phyloP scores from a whole-genome alignment of 2,113 vertebrate species.

The Percina caprodes region DNA sequence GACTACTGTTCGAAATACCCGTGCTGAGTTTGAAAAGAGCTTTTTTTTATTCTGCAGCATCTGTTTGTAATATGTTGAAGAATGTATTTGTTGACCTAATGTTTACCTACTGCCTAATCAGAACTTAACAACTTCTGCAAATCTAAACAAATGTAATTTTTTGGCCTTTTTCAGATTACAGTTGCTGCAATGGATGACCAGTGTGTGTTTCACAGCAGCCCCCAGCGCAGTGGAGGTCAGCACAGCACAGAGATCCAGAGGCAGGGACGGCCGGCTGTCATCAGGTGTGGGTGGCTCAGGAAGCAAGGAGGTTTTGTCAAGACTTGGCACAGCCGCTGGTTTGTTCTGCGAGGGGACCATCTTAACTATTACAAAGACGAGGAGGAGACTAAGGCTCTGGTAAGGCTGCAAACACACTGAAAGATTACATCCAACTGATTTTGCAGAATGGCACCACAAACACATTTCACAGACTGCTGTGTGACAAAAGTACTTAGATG shows the following conservation, averaged over 20 bases:
- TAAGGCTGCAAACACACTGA: slow-evolving; percentile 76
- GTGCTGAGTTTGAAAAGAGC: neutral
- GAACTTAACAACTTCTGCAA: neutral
- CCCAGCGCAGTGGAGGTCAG: slow-evolving; percentile 69
- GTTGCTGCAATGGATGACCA: slow-evolving; percentile 89
- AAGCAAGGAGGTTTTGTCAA: slow-evolving; percentile 99
- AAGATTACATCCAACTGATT: neutral
- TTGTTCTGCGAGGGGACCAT: slow-evolving; percentile 95
- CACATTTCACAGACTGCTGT: neutral
- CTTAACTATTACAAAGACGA: slow-evolving; percentile 98
- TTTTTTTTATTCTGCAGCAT: neutral
- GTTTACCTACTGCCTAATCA: neutral
- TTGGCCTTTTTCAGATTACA: slow-evolving; percentile 24
- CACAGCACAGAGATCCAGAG: slow-evolving; percentile 52
- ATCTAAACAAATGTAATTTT: neutral
- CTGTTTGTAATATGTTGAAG: neutral
- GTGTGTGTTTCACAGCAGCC: slow-evolving; percentile 79
- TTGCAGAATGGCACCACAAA: neutral
- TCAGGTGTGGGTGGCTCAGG: slow-evolving; percentile 95
- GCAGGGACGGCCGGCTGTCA: slow-evolving; percentile 76
- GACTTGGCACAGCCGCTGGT: slow-evolving; percentile 99
- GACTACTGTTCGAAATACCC: neutral
- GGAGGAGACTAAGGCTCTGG: slow-evolving; percentile 96
- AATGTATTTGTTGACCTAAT: neutral
- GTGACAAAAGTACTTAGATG: neutral